phyloP scores from a whole-genome alignment of 1,140 invertebrate genomes.

The Trypoxylus dichotomus region DNA sequence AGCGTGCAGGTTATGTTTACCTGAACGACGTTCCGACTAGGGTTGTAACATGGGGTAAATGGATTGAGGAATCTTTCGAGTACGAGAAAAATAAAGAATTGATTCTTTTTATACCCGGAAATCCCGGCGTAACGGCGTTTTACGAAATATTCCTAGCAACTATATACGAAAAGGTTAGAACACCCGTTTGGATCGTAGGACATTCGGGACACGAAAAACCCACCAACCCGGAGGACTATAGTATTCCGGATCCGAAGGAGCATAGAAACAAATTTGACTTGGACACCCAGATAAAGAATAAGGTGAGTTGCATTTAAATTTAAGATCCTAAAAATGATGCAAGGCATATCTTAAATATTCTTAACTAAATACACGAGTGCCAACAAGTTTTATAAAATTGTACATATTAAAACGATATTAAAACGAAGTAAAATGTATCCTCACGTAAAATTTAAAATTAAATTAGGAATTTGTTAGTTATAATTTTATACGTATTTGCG shows the following conservation, averaged over 20 bases:
- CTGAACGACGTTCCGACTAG: constrained; percentile 68
- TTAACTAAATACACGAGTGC: too few species aligned
- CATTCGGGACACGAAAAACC: constrained; percentile 71
- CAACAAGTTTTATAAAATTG: too few species aligned
- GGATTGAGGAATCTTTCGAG: constrained; percentile 64
- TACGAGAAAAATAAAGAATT: constrained; percentile 56
- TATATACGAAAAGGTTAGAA: constrained; percentile 60
- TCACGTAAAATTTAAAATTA: background rate
- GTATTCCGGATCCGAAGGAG: background rate
- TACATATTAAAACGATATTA: background rate
- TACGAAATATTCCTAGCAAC: constrained; percentile 71
- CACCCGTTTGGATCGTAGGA: constrained; percentile 74
- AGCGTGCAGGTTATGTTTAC: constrained; percentile 53
- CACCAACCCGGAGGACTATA: background rate
- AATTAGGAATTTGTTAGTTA: too few species aligned
- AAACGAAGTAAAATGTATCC: background rate
- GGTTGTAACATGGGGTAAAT: constrained; percentile 67
- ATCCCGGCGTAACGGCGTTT: constrained; percentile 69
- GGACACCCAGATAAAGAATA: background rate
- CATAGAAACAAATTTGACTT: background rate
- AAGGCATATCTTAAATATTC: too few species aligned
- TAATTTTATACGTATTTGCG: too few species aligned
- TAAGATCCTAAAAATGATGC: background rate
- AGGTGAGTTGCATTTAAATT: background rate
- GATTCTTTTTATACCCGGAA: constrained; percentile 66